phyloP scores from a whole-genome alignment of 2,888 invertebrate genomes.

The Dasypolia templi region DNA sequence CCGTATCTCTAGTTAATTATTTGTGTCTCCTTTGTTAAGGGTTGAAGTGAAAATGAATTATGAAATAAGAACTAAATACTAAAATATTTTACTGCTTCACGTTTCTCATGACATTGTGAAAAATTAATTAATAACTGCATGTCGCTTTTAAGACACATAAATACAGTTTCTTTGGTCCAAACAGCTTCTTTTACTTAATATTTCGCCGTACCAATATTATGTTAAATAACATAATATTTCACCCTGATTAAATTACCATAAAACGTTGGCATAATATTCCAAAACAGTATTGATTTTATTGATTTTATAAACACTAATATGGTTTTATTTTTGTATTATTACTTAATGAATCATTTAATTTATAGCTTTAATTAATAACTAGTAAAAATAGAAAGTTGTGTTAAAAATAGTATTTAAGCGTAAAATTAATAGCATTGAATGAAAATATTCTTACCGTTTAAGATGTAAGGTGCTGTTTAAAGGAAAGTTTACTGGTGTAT shows the following conservation, averaged over 20 bases:
- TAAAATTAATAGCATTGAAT: background rate
- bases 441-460: slow-evolving; percentile 60
- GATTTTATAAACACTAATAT: too few relatives aligned
- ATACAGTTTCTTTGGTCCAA: background rate
- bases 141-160: background rate
- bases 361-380: too few relatives aligned
- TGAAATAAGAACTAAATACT: background rate
- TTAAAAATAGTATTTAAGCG: too few relatives aligned
- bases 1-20: too few relatives aligned
- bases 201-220: too few relatives aligned
- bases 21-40: background rate
- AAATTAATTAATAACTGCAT: background rate
- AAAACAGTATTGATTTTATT: too few relatives aligned
- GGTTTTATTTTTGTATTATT: too few relatives aligned
- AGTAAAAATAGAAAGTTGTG: too few relatives aligned
- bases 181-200: too few relatives aligned
- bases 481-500: slow-evolving; percentile 63
- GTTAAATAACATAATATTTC: background rate
- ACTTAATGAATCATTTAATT: too few relatives aligned
- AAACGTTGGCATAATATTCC: background rate
- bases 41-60: background rate
- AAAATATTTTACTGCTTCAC: background rate
- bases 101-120: background rate
- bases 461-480: slow-evolving; percentile 44
- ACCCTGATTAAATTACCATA: slow-evolving; percentile 4